Conservation (phyloP, 2,888 invertebrate genomes). For the Apomyelois bistriatella region DNA sequence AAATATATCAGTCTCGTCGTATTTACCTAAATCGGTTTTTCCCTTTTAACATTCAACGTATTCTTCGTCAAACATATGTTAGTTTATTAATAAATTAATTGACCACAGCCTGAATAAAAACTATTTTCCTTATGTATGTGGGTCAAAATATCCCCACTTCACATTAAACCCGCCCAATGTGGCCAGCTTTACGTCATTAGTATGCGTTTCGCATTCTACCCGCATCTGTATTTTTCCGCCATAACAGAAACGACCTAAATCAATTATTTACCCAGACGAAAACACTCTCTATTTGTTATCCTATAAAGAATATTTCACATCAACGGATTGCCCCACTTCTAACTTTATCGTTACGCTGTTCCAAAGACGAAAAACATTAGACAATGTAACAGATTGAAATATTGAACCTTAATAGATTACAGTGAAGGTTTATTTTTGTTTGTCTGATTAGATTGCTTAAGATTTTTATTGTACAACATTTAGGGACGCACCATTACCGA, state of each 20-base stretch:
- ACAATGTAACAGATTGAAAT: background rate
- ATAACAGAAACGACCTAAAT: background rate
- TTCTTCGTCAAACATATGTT: no score
- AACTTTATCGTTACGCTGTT: background rate
- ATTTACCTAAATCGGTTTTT: no score
- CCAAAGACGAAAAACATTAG: background rate
- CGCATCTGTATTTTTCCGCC: slow-evolving; percentile 3
- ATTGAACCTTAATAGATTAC: background rate
- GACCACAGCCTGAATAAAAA: background rate
- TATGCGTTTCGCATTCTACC: slow-evolving; percentile 6
- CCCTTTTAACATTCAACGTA: no score
- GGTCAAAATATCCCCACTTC: slow-evolving; percentile 6
- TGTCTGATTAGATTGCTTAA: background rate
- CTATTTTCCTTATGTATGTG: background rate
- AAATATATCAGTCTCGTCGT: no score
- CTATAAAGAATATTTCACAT: slow-evolving; percentile 4
- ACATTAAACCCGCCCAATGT: slow-evolving; percentile 6
- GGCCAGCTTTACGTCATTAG: slow-evolving; percentile 7
- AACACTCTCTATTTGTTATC: slow-evolving; percentile 1
- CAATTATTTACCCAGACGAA: background rate
- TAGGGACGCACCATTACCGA: background rate
- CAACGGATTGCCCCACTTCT: background rate
- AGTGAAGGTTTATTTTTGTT: background rate
- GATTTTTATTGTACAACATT: slow-evolving; percentile 6
- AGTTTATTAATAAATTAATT: background rate